These are phyloP conservation scores for Drosophila birchii DNA, from an alignment of 2,888 invertebrate species.

Conservation along the genomic window DNA sequence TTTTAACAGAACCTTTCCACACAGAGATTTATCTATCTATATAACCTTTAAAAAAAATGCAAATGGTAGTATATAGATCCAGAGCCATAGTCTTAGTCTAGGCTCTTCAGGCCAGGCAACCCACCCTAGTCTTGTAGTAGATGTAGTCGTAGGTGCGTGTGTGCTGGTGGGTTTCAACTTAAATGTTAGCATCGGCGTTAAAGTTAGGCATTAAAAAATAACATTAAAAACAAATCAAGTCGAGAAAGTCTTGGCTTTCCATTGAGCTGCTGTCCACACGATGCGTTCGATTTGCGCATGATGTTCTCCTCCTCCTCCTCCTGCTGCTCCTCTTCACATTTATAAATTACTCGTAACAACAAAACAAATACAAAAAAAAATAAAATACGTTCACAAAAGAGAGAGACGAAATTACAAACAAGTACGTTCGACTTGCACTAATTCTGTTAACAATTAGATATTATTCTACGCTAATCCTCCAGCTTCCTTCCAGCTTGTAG, in stretches of 20 bases:
- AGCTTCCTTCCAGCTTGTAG: constrained; percentile 26
- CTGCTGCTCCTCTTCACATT: constrained; percentile 13
- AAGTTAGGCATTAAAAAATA: constrained; percentile 68
- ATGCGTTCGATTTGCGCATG: constrained; percentile 26
- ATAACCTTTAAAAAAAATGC: constrained; percentile 4
- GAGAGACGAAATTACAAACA: constrained; percentile 31
- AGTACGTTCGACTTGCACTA: constrained; percentile 49
- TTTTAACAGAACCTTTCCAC: background rate
- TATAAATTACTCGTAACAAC: constrained; percentile 34
- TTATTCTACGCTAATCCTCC: constrained; percentile 49
- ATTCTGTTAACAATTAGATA: constrained; percentile 40
- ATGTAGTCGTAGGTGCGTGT: constrained; percentile 9
- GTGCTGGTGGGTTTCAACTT: constrained; percentile 50
- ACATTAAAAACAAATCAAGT: constrained; percentile 72
- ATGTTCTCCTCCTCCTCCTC: background rate
- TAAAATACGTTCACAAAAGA: constrained; percentile 16
- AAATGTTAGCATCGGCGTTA: constrained; percentile 65
- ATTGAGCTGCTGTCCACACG: constrained; percentile 38
- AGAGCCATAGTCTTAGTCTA: background rate
- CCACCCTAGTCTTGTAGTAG: constrained; percentile 1
- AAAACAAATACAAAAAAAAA: constrained; percentile 22
- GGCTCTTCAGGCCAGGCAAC: background rate
- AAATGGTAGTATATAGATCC: background rate
- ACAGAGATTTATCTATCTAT: background rate
- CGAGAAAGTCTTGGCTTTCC: constrained; percentile 22